phyloP scores from a whole-genome alignment of 1,140 invertebrate genomes.

The Prorops nasuta region DNA sequence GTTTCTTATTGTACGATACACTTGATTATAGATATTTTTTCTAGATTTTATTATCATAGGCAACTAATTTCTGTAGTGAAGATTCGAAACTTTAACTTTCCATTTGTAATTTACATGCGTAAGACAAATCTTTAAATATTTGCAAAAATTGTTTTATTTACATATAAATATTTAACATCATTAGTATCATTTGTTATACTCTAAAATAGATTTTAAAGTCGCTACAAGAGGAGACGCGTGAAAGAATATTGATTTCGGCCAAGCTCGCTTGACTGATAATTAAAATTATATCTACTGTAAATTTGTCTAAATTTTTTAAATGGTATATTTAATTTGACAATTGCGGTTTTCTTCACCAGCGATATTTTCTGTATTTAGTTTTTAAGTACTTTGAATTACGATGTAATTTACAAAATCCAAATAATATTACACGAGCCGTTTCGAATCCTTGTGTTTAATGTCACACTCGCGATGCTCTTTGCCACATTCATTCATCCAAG shows the following conservation, averaged over 20 bases:
- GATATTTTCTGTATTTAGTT: constrained; percentile 1
- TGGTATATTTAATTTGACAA: too few species aligned
- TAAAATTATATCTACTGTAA: too few species aligned
- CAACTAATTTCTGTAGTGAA: constrained; percentile 55
- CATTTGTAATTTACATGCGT: constrained; percentile 52
- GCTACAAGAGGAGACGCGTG: too few species aligned
- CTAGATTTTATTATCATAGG: constrained; percentile 51
- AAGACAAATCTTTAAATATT: constrained; percentile 32
- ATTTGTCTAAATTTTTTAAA: too few species aligned
- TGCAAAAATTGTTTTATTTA: constrained; percentile 31
- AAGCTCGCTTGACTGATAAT: too few species aligned
- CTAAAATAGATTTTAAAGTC: too few species aligned
- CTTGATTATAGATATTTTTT: constrained; percentile 50
- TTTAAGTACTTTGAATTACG: constrained; percentile 37
- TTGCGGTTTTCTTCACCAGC: too few species aligned
- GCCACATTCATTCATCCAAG: constrained; percentile 52
- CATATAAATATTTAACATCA: constrained; percentile 31
- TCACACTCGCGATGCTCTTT: constrained; percentile 47
- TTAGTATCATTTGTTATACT: constrained; percentile 5
- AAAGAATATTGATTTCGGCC: too few species aligned
- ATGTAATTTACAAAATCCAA: constrained; percentile 50
- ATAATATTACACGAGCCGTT: constrained; percentile 44
- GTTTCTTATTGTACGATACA: constrained; percentile 51
- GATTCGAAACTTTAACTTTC: constrained; percentile 51
- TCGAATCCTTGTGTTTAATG: constrained; percentile 42